Conservation (phyloP, 2,113 vertebrate species). For the Archilochus colubris region DNA sequence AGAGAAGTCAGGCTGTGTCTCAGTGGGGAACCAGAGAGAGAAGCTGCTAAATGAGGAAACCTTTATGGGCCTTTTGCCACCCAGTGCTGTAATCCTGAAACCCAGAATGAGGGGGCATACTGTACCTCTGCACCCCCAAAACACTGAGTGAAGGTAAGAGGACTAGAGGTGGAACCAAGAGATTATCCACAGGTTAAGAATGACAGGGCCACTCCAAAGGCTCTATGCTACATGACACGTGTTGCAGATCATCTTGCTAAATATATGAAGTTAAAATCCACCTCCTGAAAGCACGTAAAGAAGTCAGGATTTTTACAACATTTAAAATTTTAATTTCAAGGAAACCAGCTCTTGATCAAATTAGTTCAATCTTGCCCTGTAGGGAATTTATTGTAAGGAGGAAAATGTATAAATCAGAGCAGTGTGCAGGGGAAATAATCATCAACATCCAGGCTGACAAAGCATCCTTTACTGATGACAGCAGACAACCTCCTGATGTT, state of each 20-base stretch:
- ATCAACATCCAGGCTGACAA: conserved; percentile 1
- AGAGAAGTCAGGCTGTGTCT: not conserved
- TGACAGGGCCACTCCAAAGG: not conserved
- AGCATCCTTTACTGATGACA: not conserved
- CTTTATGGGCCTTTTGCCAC: not conserved
- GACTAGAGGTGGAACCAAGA: not conserved
- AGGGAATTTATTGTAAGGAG: not conserved
- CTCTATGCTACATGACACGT: not conserved
- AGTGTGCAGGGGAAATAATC: not conserved
- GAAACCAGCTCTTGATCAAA: not conserved
- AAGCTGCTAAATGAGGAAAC: not conserved
- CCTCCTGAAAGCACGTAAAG: not conserved
- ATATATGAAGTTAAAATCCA: not conserved
- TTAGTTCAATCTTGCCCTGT: not conserved
- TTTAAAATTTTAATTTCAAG: not conserved
- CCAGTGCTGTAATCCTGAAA: not conserved
- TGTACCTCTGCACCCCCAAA: not conserved
- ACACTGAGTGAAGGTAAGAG: not conserved
- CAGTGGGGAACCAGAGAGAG: not conserved
- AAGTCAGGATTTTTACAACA: not conserved
- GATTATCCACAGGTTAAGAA: not conserved
- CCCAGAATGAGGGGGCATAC: not conserved
- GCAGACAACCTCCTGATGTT: not conserved
- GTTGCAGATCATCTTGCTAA: not conserved
- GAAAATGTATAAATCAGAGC: not conserved